phyloP scores from a whole-genome alignment of 2,797 vertebrate species.

The Octomys mimax region DNA sequence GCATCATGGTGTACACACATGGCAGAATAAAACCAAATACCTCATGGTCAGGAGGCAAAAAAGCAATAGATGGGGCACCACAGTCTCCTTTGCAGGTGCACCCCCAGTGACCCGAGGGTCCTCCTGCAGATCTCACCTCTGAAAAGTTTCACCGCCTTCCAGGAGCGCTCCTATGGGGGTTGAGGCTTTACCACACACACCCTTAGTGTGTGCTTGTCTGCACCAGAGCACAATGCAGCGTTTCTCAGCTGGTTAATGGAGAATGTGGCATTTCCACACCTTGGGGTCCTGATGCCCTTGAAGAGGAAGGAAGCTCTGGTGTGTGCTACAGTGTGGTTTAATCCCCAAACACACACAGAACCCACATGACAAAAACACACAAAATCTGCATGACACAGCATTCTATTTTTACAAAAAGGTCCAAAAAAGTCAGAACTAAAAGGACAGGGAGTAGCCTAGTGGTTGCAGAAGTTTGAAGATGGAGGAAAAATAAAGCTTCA shows the following conservation, averaged over 20 bases:
- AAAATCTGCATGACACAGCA: neutral
- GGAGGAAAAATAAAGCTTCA: too few species aligned
- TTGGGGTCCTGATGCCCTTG: neutral
- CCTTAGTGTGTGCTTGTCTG: neutral
- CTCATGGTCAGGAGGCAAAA: neutral
- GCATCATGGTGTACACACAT: too few species aligned
- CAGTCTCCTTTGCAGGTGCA: neutral
- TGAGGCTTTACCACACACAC: neutral
- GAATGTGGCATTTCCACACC: neutral
- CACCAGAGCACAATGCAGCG: neutral
- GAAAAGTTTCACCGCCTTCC: neutral
- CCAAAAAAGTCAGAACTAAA: neutral
- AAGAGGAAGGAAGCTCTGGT: neutral
- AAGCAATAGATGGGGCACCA: neutral
- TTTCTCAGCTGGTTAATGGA: neutral
- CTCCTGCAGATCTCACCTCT: neutral
- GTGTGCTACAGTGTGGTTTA: neutral
- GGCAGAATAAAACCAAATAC: neutral
- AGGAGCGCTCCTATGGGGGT: accelerated
- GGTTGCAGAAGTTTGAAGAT: neutral
- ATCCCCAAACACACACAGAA: neutral
- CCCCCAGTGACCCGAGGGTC: neutral
- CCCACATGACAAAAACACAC: too few species aligned
- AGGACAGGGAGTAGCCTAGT: neutral
- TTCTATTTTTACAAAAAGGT: neutral